phyloP scores from a whole-genome alignment of 2,888 invertebrate species.

The Diploptera punctata region DNA sequence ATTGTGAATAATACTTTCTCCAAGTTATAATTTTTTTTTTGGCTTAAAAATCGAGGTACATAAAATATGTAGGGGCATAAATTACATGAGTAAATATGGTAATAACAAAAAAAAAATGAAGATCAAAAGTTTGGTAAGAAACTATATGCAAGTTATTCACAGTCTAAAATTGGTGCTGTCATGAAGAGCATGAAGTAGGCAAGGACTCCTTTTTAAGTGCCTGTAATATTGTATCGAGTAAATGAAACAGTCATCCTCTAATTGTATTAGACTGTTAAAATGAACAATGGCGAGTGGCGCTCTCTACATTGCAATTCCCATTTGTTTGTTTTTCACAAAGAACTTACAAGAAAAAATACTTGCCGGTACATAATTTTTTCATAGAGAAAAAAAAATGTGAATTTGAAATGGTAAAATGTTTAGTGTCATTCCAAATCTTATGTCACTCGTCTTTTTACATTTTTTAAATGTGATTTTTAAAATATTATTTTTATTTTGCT shows the following conservation, averaged over 20 bases:
- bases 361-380: too few species aligned
- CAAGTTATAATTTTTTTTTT: too few species aligned
- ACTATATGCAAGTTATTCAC: neutral
- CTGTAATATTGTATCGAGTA: constrained; percentile 18
- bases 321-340: neutral
- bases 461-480: constrained; percentile 5
- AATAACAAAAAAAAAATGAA: constrained; percentile 4
- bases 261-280: neutral
- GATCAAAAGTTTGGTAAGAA: neutral
- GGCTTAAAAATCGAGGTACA: too few species aligned
- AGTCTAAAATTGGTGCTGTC: constrained; percentile 1
- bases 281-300: neutral
- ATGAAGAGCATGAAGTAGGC: neutral
- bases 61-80: too few species aligned
- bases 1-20: too few species aligned
- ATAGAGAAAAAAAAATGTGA: neutral
- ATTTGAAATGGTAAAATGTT: neutral
- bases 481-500: neutral
- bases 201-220: constrained; percentile 26
- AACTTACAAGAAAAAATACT: too few species aligned
- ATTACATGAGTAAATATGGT: neutral
- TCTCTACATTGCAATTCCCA: neutral
- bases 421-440: neutral
- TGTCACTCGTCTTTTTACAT: neutral
- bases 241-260: neutral